A percentile compares a stretch with the other conserved stretches of the same genome.
Conservation (phyloP, 2,888 invertebrate genomes). For the Zeuzera pyrina region DNA sequence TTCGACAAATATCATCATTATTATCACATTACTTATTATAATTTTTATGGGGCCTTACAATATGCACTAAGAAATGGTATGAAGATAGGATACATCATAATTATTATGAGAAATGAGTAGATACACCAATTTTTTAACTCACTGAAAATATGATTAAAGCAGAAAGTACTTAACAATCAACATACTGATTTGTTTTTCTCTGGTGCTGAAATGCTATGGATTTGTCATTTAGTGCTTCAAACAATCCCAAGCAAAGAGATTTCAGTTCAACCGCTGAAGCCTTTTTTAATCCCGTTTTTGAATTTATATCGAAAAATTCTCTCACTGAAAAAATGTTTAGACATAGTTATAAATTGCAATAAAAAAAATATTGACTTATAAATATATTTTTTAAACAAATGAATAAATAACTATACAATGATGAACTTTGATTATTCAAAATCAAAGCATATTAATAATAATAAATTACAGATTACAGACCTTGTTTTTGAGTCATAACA, state of each 20-base stretch:
- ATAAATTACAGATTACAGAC: constrained; percentile 46
- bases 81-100: too few relatives aligned
- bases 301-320: constrained; percentile 79
- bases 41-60: too few relatives aligned
- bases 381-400: neutral
- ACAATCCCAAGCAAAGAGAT: constrained; percentile 82
- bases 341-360: neutral
- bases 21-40: too few relatives aligned
- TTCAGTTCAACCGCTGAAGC: constrained; percentile 82
- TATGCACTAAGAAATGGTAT: neutral
- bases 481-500: constrained; percentile 85
- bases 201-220: constrained; percentile 88
- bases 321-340: constrained; percentile 72
- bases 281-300: constrained; percentile 42
- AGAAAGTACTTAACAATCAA: too few relatives aligned
- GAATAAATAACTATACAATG: neutral
- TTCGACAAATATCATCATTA: too few relatives aligned
- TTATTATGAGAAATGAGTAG: too few relatives aligned
- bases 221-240: constrained; percentile 90
- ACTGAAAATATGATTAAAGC: too few relatives aligned
- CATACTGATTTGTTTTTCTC: constrained; percentile 87
- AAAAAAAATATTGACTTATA: neutral
- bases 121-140: too few relatives aligned
- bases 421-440: neutral
- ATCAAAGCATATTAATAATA: too few relatives aligned